Conservation (phyloP, 2,888 invertebrate species). For the Orthosia gothica region DNA sequence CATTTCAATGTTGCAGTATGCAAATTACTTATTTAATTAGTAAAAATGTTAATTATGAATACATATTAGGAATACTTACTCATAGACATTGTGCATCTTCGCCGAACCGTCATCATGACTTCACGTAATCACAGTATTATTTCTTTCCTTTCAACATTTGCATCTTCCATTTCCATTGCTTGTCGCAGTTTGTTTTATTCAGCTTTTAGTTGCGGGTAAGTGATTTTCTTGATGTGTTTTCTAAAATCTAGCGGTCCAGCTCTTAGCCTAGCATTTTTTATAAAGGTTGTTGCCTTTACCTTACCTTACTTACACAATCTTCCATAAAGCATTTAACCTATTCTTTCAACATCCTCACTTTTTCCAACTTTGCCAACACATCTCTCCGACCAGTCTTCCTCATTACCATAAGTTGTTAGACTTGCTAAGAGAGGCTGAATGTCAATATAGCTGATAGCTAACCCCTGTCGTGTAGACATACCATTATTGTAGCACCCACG, state of each 20-base stretch:
- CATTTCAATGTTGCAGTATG: conserved; percentile 51
- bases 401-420: conserved; percentile 39
- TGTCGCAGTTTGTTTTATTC: not conserved
- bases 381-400: not conserved
- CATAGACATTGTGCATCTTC: not conserved
- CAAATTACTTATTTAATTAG: conserved; percentile 17
- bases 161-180: conserved; percentile 14
- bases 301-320: not conserved
- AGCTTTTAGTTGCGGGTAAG: not conserved
- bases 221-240: not conserved
- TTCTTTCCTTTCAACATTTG: not conserved
- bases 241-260: not conserved
- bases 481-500: conserved; percentile 64
- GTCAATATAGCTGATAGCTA: conserved; percentile 47
- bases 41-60: not conserved
- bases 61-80: not conserved
- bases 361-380: not conserved
- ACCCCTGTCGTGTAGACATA: conserved; percentile 48
- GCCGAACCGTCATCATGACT: not conserved
- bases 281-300: not conserved
- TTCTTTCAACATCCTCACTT: not conserved
- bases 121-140: not conserved
- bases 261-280: conserved; percentile 1
- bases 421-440: conserved; percentile 37
- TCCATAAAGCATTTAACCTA: no score